These are phyloP conservation scores for Entomobrya multifasciata DNA, from an alignment of 2,888 invertebrate genomes.

Conservation along the genomic window DNA sequence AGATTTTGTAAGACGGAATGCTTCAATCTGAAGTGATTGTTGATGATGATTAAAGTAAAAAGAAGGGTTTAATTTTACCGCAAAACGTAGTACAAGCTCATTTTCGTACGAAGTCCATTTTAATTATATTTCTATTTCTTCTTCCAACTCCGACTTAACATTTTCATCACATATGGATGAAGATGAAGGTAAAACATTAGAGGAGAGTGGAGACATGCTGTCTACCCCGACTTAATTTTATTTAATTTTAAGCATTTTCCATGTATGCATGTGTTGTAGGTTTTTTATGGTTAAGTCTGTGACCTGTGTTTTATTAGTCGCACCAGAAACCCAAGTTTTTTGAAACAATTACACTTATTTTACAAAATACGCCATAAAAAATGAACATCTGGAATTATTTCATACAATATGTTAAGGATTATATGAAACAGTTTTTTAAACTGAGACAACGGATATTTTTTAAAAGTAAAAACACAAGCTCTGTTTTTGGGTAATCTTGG, in stretches of 20 bases:
- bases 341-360: background rate
- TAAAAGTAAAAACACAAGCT: conserved; percentile 34
- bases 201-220: background rate
- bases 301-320: background rate
- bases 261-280: background rate
- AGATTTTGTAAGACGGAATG: conserved; percentile 6
- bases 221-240: background rate
- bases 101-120: too few species aligned
- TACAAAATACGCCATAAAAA: background rate
- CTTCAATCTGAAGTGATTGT: background rate
- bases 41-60: conserved; percentile 19
- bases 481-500: conserved; percentile 13
- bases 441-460: background rate
- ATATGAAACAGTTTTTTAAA: conserved; percentile 14
- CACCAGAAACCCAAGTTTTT: too few species aligned
- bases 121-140: too few species aligned
- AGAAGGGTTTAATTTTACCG: background rate
- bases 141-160: too few species aligned
- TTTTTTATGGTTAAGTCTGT: background rate
- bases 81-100: background rate
- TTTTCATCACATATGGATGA: too few species aligned
- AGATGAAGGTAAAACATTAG: too few species aligned
- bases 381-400: background rate
- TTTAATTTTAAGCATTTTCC: background rate
- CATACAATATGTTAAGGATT: background rate